Evolutionary conservation across 2,113 vertebrate genomes (phyloP), one percentile per base, ranked within the genome.

Genomic region (Leucosticte australis): DNA sequence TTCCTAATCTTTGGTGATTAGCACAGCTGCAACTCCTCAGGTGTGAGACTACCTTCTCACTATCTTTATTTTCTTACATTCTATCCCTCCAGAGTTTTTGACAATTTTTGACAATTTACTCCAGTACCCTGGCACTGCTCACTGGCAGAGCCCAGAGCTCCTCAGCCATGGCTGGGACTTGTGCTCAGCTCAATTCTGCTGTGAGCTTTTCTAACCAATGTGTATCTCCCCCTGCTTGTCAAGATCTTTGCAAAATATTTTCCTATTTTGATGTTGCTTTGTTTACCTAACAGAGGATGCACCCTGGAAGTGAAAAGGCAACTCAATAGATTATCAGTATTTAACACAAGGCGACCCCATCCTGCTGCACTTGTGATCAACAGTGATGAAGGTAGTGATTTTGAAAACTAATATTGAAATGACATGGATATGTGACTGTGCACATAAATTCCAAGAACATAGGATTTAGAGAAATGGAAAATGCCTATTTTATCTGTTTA

Each of bases 61-160:
- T 42, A 42, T 42, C 41, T 42, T 42, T 42, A 16, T 42, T 42
- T 42, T 42, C 41, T 42, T 16, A 42, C 41, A 42, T 42, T 42
- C 41, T 16, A 42, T 42, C 41, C 41, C 41, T 42, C 41, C 41
- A 42, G 6, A 42, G 41, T 42, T 42, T 42, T 42, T 42, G 15
- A 83, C 68, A 90, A 65, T 73, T 81, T 92, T 89, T 81, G 62
- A 80, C 68, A 90, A 65, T 80, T 89, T 41, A 27, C 88, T 85
- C 74, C 86, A 87, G 37, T 71, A 23, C 57, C 33, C 62, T 96
- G 90, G 79, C 87, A 91, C 9, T 73, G 57, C 44, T 60, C 26
- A 6, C 60, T 80, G 79, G 92, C 96, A 93, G 35, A 93, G 57
- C 49, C n/a, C 69, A 17, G n/a, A 62, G 13, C 11, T 92, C 49